Conservation (phyloP, 2,113 vertebrate genomes). For the Rissa tridactyla region DNA sequence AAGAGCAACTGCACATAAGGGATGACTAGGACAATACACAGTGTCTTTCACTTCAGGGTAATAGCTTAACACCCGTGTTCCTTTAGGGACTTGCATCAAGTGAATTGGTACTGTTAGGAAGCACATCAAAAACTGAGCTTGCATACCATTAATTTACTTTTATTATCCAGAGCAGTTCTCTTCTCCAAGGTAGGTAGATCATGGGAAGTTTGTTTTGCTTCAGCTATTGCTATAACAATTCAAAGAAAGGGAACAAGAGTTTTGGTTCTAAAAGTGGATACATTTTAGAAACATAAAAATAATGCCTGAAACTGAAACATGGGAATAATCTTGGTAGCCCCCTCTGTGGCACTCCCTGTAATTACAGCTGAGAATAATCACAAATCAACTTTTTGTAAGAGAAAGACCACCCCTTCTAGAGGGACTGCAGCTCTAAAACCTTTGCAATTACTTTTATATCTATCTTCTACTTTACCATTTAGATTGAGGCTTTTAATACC, state of each 20-base stretch:
- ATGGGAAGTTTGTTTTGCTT: not conserved
- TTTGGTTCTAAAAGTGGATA: not conserved
- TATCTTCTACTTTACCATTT: conserved; percentile 6
- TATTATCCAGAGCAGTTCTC: not conserved
- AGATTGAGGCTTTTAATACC: conserved; percentile 47
- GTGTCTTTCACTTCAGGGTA: not conserved
- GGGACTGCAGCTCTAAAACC: conserved; percentile 40
- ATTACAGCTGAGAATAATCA: not conserved
- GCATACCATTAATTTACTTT: not conserved
- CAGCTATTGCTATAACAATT: not conserved
- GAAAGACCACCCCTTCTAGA: not conserved
- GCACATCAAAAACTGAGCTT: not conserved
- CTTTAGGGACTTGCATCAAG: not conserved
- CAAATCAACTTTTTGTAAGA: not conserved
- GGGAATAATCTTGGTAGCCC: not conserved
- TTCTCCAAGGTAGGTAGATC: not conserved
- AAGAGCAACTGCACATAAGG: not conserved
- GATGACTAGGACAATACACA: not conserved
- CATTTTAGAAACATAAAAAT: not conserved
- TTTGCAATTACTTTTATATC: conserved; percentile 37
- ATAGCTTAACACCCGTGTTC: not conserved
- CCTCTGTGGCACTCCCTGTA: not conserved
- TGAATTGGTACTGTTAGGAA: not conserved
- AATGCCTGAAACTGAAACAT: not conserved
- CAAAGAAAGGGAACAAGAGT: not conserved